These are phyloP conservation scores for Rhagoletis pomonella DNA, from an alignment of 1,140 invertebrate genomes.

Conservation along the genomic window DNA sequence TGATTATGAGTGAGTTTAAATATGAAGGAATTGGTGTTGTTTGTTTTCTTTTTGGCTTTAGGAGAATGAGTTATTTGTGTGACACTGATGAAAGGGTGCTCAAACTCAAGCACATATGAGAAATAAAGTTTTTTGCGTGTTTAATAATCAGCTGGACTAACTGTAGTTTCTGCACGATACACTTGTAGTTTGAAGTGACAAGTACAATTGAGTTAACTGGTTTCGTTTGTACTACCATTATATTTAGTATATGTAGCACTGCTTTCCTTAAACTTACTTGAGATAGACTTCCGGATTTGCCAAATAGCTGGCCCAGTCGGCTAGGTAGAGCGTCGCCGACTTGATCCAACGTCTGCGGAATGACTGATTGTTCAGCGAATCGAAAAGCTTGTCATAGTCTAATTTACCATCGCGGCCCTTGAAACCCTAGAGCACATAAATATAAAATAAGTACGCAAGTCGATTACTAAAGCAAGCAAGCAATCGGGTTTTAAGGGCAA, in stretches of 20 bases:
- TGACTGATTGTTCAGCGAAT: conserved; percentile 85
- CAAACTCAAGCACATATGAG: neutral
- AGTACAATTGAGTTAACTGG: neutral
- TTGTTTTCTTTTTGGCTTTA: neutral
- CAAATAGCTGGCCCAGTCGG: conserved; percentile 83
- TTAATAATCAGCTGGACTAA: conserved; percentile 19
- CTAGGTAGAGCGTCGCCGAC: conserved; percentile 82
- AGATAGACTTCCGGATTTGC: conserved; percentile 85
- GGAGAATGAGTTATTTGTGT: neutral
- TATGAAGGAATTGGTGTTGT: neutral
- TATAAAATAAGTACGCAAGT: neutral
- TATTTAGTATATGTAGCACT: too few species aligned
- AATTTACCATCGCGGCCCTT: conserved; percentile 81
- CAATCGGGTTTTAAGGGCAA: neutral
- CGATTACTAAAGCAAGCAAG: neutral
- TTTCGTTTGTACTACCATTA: neutral
- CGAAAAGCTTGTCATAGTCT: conserved; percentile 82
- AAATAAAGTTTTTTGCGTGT: neutral
- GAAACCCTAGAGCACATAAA: conserved; percentile 73
- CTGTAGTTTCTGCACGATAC: conserved; percentile 1
- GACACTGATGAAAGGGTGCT: neutral
- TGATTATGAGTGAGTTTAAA: neutral
- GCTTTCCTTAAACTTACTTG: conserved; percentile 75
- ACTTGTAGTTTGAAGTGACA: neutral
- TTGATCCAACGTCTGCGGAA: conserved; percentile 86